These are phyloP conservation scores for Australoheros scitulus DNA, from an alignment of 2,113 vertebrate genomes.

Conservation along the genomic window DNA sequence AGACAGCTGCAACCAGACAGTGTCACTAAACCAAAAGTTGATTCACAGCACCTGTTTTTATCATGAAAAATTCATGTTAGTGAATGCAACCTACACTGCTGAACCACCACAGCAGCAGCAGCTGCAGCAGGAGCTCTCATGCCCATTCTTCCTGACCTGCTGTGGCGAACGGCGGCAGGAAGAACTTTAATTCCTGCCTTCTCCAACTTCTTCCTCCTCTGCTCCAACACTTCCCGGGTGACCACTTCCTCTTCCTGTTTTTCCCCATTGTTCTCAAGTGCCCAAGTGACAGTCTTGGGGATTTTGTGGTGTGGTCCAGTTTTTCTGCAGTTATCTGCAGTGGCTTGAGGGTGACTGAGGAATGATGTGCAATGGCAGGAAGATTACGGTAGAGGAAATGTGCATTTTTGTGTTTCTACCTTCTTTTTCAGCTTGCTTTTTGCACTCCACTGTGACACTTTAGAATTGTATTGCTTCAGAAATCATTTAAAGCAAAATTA, in stretches of 20 bases:
- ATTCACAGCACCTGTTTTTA: conserved; percentile 1
- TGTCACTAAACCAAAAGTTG: neutral
- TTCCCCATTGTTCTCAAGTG: conserved; percentile 52
- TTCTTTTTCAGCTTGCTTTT: neutral
- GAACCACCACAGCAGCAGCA: neutral
- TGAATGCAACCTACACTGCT: conserved; percentile 1
- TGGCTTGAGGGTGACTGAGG: conserved; percentile 82
- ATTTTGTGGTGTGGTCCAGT: conserved; percentile 31
- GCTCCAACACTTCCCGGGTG: conserved; percentile 73
- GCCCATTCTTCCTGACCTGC: conserved; percentile 86
- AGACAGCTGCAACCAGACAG: neutral
- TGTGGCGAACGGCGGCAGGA: conserved; percentile 86
- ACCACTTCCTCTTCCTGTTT: conserved; percentile 66
- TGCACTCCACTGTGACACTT: neutral
- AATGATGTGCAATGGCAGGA: conserved; percentile 46
- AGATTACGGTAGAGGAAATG: conserved; percentile 13
- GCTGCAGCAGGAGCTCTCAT: conserved; percentile 23
- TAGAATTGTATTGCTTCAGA: neutral
- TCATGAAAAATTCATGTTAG: conserved; percentile 38
- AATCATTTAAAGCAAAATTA: neutral
- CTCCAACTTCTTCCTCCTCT: conserved; percentile 83
- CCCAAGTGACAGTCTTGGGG: conserved; percentile 66
- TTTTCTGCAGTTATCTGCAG: conserved; percentile 78
- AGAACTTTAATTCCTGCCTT: conserved; percentile 91
- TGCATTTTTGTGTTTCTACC: conserved; percentile 12